A percentile compares a stretch with the other conserved stretches of the same genome.
Conservation (phyloP, 2,797 vertebrate genomes). For the Adelosebastes latens region DNA sequence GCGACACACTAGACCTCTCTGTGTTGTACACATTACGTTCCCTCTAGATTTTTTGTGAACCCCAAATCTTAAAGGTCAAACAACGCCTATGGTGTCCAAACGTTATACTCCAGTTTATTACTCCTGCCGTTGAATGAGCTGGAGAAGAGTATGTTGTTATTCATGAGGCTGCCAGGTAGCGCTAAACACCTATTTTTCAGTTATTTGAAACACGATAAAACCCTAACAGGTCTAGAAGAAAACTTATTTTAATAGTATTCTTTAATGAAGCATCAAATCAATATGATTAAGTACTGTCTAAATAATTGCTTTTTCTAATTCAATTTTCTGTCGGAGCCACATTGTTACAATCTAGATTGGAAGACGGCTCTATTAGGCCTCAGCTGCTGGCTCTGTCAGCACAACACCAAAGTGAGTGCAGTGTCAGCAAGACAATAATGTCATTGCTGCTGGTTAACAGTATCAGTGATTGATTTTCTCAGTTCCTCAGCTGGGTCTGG, state of each 20-base stretch:
- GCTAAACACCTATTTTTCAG: neutral
- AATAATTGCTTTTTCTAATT: neutral
- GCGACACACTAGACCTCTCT: no score
- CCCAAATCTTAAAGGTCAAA: no score
- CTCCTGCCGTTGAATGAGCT: neutral
- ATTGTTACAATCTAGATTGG: constrained; percentile 31
- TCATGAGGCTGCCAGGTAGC: neutral
- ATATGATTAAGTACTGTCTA: neutral
- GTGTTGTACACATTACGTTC: no score
- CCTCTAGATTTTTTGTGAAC: no score
- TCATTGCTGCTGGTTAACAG: constrained; percentile 55
- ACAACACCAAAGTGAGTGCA: constrained; percentile 45
- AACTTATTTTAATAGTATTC: neutral
- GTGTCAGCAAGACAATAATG: constrained; percentile 60
- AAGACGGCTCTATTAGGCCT: constrained; percentile 15
- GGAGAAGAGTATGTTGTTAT: neutral
- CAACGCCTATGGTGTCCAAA: neutral
- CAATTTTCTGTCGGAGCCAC: neutral
- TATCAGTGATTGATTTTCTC: constrained; percentile 55
- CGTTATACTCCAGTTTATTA: neutral
- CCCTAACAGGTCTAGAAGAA: neutral
- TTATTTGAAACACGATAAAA: neutral
- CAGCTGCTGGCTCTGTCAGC: constrained; percentile 11
- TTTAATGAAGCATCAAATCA: neutral
- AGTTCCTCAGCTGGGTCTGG: constrained; percentile 41